These are phyloP conservation scores for Neopelma chrysocephalum DNA, from an alignment of 2,797 vertebrate species.

Conservation along the genomic window DNA sequence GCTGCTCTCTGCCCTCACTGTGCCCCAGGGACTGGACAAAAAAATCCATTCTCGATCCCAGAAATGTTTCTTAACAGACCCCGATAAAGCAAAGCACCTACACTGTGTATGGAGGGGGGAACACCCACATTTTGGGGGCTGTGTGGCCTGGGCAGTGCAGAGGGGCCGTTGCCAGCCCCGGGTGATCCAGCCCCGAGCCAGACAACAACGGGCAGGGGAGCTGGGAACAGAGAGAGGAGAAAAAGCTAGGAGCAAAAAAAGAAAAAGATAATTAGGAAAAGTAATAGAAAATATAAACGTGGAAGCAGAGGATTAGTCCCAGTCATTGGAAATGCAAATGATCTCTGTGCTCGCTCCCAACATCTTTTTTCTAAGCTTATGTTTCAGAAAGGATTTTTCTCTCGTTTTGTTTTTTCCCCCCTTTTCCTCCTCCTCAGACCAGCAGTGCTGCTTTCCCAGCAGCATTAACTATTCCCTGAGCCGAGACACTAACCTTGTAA, in stretches of 20 bases:
- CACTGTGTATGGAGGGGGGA: background rate
- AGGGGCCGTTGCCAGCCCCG: background rate
- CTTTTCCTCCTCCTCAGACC: constrained; percentile 19
- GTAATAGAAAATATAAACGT: constrained; percentile 42
- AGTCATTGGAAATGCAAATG: constrained; percentile 67
- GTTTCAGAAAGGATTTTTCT: constrained; percentile 44
- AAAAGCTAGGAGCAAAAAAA: background rate
- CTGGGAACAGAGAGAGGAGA: background rate
- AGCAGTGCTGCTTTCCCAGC: background rate
- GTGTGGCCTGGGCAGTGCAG: background rate
- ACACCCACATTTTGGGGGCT: background rate
- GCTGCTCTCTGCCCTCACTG: fast-evolving
- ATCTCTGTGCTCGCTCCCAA: background rate
- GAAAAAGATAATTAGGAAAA: constrained; percentile 29
- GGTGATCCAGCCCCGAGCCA: background rate
- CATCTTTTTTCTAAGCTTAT: constrained; percentile 21
- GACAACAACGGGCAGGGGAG: background rate
- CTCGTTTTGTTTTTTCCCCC: background rate
- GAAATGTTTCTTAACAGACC: fast-evolving
- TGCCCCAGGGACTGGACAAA: background rate
- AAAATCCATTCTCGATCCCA: background rate
- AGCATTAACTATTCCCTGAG: constrained; percentile 46
- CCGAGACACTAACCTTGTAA: constrained; percentile 73
- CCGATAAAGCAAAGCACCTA: fast-evolving
- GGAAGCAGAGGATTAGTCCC: constrained; percentile 39